phyloP scores from a whole-genome alignment of 1,140 invertebrate genomes.

The Orius laevigatus region DNA sequence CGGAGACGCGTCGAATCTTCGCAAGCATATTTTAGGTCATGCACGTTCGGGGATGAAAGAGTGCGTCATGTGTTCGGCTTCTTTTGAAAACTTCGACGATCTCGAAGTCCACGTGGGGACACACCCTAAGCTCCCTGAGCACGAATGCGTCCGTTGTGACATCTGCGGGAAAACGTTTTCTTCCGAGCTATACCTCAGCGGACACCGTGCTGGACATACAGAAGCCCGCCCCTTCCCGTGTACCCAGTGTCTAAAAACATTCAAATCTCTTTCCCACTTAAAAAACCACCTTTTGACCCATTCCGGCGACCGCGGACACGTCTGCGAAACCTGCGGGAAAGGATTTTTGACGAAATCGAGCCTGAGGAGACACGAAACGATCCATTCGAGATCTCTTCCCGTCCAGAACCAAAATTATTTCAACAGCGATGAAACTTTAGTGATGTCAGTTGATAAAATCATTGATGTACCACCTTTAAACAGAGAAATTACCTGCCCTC shows the following conservation, averaged over 20 bases:
- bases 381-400: not conserved
- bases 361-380: constrained; percentile 1
- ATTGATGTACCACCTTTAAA: no score
- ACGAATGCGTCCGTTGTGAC: constrained; percentile 1
- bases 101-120: constrained; percentile 14
- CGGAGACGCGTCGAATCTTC: constrained; percentile 8
- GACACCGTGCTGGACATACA: constrained; percentile 3
- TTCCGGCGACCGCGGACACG: constrained; percentile 1
- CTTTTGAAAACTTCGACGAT: constrained; percentile 13
- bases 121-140: not conserved
- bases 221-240: constrained; percentile 5
- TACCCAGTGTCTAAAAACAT: constrained; percentile 6
- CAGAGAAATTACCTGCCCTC: no score
- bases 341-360: constrained; percentile 10
- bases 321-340: constrained; percentile 2
- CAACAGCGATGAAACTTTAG: no score
- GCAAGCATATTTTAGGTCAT: constrained; percentile 2
- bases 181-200: not conserved
- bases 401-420: no score
- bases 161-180: constrained; percentile 8
- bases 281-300: constrained; percentile 6
- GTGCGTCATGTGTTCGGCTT: constrained; percentile 6
- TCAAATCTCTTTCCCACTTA: constrained; percentile 8
- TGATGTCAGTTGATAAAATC: no score
- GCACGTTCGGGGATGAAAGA: not conserved